A percentile compares a stretch with the other conserved stretches of the same genome.
These are phyloP conservation scores for Hippocampus mohnikei DNA, from an alignment of 2,113 vertebrate genomes.

Conservation along the genomic window DNA sequence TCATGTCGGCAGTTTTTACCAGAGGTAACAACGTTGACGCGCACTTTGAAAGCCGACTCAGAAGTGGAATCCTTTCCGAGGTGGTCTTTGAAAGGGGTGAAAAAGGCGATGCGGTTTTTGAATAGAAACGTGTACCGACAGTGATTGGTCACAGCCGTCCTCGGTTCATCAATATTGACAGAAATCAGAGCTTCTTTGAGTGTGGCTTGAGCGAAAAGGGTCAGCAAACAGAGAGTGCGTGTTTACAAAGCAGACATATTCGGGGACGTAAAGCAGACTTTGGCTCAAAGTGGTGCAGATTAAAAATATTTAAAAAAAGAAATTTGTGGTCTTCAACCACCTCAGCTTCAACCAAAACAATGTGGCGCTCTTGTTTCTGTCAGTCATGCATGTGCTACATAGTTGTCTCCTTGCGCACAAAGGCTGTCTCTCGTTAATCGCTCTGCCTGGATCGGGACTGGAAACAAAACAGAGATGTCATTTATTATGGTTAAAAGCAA, in stretches of 20 bases:
- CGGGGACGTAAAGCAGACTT: constrained; percentile 4
- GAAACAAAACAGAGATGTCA: constrained; percentile 9
- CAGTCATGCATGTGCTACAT: background rate
- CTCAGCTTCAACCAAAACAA: background rate
- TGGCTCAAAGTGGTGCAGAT: background rate
- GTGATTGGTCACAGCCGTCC: background rate
- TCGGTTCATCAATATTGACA: background rate
- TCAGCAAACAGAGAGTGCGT: background rate
- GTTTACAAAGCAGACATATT: background rate
- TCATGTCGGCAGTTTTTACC: background rate
- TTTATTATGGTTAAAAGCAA: background rate
- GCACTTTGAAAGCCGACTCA: background rate
- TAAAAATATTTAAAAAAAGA: background rate
- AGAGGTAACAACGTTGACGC: background rate
- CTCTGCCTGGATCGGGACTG: background rate
- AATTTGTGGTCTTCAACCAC: background rate
- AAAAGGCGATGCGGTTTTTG: background rate
- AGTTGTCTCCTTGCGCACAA: background rate
- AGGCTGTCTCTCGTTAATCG: constrained; percentile 1
- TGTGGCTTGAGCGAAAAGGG: background rate
- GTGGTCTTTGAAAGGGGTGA: background rate
- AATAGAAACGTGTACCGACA: background rate
- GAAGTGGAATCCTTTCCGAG: background rate
- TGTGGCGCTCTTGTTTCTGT: constrained; percentile 4
- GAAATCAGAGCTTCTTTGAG: constrained; percentile 3